Base-by-base conservation (phyloP, 2,888 invertebrate genomes). In the Dicyrtoma fusca region DNA sequence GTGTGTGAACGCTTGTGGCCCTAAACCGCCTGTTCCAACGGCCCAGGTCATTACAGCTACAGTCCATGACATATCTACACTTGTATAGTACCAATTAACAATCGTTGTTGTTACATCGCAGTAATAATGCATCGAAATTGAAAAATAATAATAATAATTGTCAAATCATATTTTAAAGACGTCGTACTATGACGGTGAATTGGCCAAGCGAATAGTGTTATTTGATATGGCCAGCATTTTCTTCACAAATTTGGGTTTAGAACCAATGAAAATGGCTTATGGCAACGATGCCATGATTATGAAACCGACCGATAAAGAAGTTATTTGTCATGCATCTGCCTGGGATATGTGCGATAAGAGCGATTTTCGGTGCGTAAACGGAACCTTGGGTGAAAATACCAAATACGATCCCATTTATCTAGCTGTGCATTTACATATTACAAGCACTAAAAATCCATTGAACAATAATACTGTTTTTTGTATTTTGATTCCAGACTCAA, bases 341-440 rank as follows among this genome's bases (percentile, higher is more conserved):
- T 94, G 93, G 93, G 93, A 94, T 83, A 92, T 94, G 84, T 92
- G 91, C 82, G 92, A 94, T 82, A 87, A 88, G 81, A 87, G 90
- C 17, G 94, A 95, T 83, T 94, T 90, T 82, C 88, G 94, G 92
- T 91, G 82, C 74, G 64, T 55, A 57, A 11, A 25, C 26, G 23
- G 6, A 4, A 4, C 11, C n/a, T 11, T 14, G 34, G 4, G 8
- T 34, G 4, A 34, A 34, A 34, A 8, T 5, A 34, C 34, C 3
- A 5, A 34, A 34, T 5, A 34, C 3, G 34, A 34, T 34, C 8
- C 34, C 34, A 34, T 34, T 34, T 5, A 34, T 34, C 8, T 34
- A 3, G 3, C 34, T 34, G 34, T 34, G 4, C 8, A 8, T 34
- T 34, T 34, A 5, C 34, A 34, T 51, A 51, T 19, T 53, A 53